Evolutionary conservation across 1,140 invertebrate species (phyloP), one percentile per base, ranked within the genome.

Genomic region (Temnothorax longispinosus): DNA sequence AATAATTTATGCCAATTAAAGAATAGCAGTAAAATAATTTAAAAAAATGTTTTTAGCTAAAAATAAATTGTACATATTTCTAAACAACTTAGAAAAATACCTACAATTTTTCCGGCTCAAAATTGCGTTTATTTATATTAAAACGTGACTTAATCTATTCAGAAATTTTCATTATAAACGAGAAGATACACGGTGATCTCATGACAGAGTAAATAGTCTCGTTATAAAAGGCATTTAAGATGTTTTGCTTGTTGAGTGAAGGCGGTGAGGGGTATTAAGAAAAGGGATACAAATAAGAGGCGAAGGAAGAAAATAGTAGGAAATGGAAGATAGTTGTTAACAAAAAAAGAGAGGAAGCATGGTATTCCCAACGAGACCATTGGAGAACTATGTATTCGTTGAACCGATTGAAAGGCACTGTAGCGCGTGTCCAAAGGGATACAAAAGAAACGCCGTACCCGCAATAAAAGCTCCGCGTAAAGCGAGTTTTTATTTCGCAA

Each of bases 401-500:
- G 91, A 91, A 92, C 87, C 92, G 93, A 94, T 94, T 93, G 93
- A 94, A 94, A 93, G 92, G 89, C 88, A 87, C 85, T 86, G 88
- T 74, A 67, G 90, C 87, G 91, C 86, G 88, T 82, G 86, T 90
- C 85, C 86, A 91, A 93, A 93, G 90, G 85, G 89, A 92, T 92
- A 94, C 92, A 94, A 93, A 94, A 92, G 92, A 91, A 92, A 94
- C 81, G 92, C 90, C 88, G 88, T 92, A 90, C 90, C 92, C 91
- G 93, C 93, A 94, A 94, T 94, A 93, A 94, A 94, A 94, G 93
- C 93, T 93, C 86, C 88, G 90, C 90, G 93, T 92, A 95, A 94
- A 95, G 92, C 91, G 92, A 93, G 93, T 93, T 95, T 94, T 94
- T 95, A 94, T 95, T 95, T 95, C 91, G 90, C 91, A 93, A 94